Conservation (phyloP, 2,797 vertebrate genomes). For the Chaetophractus vellerosus region DNA sequence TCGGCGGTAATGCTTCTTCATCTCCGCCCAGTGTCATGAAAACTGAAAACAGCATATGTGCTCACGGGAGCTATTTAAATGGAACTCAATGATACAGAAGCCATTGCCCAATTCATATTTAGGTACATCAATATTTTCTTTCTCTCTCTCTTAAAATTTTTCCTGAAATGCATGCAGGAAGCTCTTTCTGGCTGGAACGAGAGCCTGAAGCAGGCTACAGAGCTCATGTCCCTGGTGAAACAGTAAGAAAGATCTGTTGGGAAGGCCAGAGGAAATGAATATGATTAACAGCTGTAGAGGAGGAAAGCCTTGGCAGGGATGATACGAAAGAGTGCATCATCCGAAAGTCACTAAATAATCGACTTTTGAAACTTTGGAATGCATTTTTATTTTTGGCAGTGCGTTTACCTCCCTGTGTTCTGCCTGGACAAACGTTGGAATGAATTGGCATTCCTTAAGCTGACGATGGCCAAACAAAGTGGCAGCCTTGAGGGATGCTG, state of each 20-base stretch:
- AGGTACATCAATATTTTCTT: not conserved
- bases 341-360: not conserved
- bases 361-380: constrained; percentile 47
- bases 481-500: constrained; percentile 8
- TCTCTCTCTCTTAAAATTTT: not conserved
- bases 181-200: not conserved
- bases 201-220: not conserved
- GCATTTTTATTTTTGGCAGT: constrained; percentile 63
- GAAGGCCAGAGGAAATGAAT: not conserved
- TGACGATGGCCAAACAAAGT: not conserved
- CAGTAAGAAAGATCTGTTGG: not conserved
- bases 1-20: not conserved
- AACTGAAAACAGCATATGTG: not conserved
- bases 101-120: not conserved
- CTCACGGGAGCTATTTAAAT: not conserved
- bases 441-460: constrained; percentile 50
- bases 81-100: not conserved
- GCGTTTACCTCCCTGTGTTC: not conserved
- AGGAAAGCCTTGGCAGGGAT: constrained; percentile 1
- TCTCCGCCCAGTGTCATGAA: not conserved
- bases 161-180: not conserved
- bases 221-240: not conserved
- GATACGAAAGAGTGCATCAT: not conserved
- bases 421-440: constrained; percentile 14
- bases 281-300: not conserved